These are phyloP conservation scores for Lethenteron camtschaticum DNA, from an alignment of 2,113 vertebrate genomes.

Conservation along the genomic window DNA sequence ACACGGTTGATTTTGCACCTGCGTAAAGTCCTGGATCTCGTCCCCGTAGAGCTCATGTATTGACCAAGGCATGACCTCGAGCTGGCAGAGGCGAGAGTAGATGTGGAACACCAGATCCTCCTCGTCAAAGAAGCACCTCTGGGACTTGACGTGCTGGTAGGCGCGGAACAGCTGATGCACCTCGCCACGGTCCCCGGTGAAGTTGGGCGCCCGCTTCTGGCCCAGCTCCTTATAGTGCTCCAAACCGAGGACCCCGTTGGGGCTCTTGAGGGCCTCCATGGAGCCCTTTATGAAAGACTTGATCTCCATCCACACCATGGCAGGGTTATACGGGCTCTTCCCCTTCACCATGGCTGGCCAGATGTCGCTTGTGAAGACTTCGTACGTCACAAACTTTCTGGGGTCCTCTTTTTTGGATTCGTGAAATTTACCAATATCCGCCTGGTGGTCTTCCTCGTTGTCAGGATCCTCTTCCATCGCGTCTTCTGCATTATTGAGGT, in stretches of 20 bases:
- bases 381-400: constrained; percentile 29
- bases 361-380: constrained; percentile 27
- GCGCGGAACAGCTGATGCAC: constrained; percentile 32
- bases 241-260: constrained; percentile 25
- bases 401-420: constrained; percentile 23
- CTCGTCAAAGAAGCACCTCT: constrained; percentile 38
- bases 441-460: constrained; percentile 18
- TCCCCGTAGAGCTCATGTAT: constrained; percentile 43
- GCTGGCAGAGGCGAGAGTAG: constrained; percentile 24
- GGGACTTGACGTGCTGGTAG: constrained; percentile 33
- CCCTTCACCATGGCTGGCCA: constrained; percentile 44
- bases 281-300: constrained; percentile 47
- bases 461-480: constrained; percentile 14
- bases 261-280: constrained; percentile 31
- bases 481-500: neutral
- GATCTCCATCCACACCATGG: constrained; percentile 45
- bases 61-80: constrained; percentile 30
- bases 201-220: constrained; percentile 32
- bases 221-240: constrained; percentile 36
- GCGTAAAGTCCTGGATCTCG: constrained; percentile 47
- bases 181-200: constrained; percentile 35
- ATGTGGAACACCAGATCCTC: constrained; percentile 37
- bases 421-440: neutral
- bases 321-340: constrained; percentile 32
- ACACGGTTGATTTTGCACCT: neutral